Base-by-base conservation (phyloP, 2,888 invertebrate species). In the Hypercompe scribonia region DNA sequence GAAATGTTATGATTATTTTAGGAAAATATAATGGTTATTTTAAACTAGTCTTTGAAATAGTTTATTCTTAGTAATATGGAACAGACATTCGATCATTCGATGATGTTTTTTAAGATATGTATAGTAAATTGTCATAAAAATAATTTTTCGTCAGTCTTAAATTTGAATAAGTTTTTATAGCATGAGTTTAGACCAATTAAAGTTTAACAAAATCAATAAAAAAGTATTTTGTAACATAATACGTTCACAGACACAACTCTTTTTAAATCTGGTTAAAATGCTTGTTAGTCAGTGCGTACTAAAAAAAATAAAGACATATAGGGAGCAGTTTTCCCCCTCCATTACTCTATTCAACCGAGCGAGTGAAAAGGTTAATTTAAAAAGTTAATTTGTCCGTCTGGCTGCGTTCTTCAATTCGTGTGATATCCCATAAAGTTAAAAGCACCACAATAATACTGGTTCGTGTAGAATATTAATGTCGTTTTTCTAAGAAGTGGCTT, bases 401-500 rank as follows among this genome's bases (percentile, higher is more conserved):
- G 81, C 82, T 85, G 79, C 76, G 78, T 82, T 80, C 82, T 88
- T 84, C 87, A 87, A 89, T 88, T 89, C 87, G 86, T 84, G 86
- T 88, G 88, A 89, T 88, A 86, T 85, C 84, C 88, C 86, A 88
- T 92, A 90, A 90, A 86, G 88, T 84, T 89, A 89, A 92, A 87
- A 92, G 90, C 90, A 87, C 63, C 70, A 74, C 70, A 82, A 85
- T 87, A 87, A 80, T 78, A 82, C 83, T 84, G 81, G 81, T 78
- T 78, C 84, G 84, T 81, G 86, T 87, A 81, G 90, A 91, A 93
- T 92, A 91, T 92, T 91, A 92, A 93, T 92, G 92, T 88, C 86
- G 89, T 92, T 91, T 90, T 90, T 88, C 85, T 86, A 82, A 86
- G 85, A 84, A 88, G 86, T 84, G 84, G 82, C 83, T 81, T 86